Conservation (phyloP, 2,113 vertebrate species). For the Gymnocephalus cernua region DNA sequence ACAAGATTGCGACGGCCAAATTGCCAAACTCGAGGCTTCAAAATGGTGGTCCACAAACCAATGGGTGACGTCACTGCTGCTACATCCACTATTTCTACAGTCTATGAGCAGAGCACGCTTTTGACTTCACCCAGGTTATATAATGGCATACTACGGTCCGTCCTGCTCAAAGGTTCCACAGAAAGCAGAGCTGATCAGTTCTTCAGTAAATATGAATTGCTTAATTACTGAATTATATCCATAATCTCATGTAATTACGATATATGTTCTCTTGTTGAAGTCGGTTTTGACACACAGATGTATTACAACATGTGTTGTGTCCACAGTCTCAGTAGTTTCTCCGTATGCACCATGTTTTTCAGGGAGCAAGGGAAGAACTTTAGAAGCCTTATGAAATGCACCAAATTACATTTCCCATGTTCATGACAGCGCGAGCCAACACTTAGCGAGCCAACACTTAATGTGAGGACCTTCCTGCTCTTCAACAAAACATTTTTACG, state of each 20-base stretch:
- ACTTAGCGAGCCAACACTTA: conserved; percentile 48
- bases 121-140: neutral
- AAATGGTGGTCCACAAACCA: no score
- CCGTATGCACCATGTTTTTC: neutral
- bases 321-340: no score
- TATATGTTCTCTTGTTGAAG: neutral
- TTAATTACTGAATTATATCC: neutral
- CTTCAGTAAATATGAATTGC: neutral
- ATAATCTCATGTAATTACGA: neutral
- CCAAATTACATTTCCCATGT: conserved; percentile 63
- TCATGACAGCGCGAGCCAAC: conserved; percentile 50
- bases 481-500: conserved; percentile 72
- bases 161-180: neutral
- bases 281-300: no score
- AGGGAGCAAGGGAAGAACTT: conserved; percentile 13
- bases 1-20: no score
- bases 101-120: neutral
- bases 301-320: no score
- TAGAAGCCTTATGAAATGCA: conserved; percentile 22
- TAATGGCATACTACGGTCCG: neutral
- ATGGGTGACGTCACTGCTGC: neutral
- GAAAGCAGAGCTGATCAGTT: no score
- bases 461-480: conserved; percentile 64
- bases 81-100: neutral
- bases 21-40: no score